phyloP scores from a whole-genome alignment of 2,797 vertebrate genomes.

The Oreonectes daqikongensis region DNA sequence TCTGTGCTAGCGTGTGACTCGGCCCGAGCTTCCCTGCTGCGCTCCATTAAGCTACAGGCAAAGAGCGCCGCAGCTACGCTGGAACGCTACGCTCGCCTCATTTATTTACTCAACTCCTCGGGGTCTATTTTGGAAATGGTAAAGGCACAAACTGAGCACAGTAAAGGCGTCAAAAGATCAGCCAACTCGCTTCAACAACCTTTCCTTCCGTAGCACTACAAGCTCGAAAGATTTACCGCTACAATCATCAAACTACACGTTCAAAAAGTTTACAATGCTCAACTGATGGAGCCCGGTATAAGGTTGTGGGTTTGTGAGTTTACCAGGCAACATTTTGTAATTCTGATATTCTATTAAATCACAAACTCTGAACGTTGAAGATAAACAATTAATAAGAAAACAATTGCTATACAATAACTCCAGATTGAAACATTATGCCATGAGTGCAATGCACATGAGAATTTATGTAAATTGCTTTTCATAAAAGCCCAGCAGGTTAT shows the following conservation, averaged over 20 bases:
- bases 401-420: no score
- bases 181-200: background rate
- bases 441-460: background rate
- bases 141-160: background rate
- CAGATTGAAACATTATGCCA: background rate
- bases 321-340: no score
- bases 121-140: slow-evolving; percentile 5
- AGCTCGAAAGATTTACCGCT: background rate
- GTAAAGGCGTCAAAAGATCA: background rate
- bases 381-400: no score
- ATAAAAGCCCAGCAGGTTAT: no score
- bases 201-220: background rate
- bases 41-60: slow-evolving; percentile 24
- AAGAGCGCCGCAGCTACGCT: background rate
- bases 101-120: slow-evolving; percentile 4
- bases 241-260: no score
- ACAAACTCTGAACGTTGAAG: no score
- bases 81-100: slow-evolving; percentile 9
- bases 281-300: no score
- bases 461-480: no score
- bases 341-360: no score
- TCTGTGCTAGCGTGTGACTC: background rate
- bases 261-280: no score
- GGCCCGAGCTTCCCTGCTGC: slow-evolving; percentile 2
- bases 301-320: no score